Percentiles rank a stretch among this genome's conserved stretches.
Evolutionary conservation across 2,797 vertebrate genomes (phyloP).

Genomic region (Danio choprae): DNA sequence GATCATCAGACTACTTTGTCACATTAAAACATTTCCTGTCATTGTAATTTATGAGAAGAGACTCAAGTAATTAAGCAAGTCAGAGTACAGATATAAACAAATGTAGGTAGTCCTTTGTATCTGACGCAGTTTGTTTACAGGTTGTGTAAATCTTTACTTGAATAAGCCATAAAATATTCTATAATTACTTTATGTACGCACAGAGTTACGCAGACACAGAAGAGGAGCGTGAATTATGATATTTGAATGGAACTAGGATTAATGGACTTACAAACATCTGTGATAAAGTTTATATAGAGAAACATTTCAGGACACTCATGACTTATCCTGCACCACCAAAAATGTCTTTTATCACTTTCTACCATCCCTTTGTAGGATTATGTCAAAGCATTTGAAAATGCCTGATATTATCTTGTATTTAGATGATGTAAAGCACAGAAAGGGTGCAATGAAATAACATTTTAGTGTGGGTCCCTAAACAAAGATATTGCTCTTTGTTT

Average conservation of each 20-base stretch:
- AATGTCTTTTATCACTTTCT: background rate
- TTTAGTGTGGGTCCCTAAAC: background rate
- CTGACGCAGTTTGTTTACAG: background rate
- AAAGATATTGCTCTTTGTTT: background rate
- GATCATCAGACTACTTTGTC: too few species aligned
- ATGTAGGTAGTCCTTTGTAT: background rate
- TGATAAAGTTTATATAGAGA: background rate
- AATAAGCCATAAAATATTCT: background rate
- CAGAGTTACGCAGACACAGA: background rate
- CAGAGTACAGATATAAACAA: background rate
- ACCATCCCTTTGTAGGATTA: background rate
- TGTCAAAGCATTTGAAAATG: background rate
- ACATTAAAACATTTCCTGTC: conserved; percentile 2
- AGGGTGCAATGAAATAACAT: background rate
- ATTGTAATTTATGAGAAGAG: background rate
- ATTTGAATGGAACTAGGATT: background rate
- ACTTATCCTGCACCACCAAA: background rate
- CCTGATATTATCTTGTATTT: background rate
- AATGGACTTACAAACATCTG: background rate
- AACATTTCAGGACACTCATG: background rate
- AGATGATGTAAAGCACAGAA: background rate
- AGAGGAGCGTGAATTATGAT: conserved; percentile 3
- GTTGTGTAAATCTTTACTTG: conserved; percentile 1
- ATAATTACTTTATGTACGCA: background rate
- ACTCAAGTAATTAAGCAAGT: background rate